Evolutionary conservation across 2,797 vertebrate genomes (phyloP).

Genomic region (Loris lydekkerianus): DNA sequence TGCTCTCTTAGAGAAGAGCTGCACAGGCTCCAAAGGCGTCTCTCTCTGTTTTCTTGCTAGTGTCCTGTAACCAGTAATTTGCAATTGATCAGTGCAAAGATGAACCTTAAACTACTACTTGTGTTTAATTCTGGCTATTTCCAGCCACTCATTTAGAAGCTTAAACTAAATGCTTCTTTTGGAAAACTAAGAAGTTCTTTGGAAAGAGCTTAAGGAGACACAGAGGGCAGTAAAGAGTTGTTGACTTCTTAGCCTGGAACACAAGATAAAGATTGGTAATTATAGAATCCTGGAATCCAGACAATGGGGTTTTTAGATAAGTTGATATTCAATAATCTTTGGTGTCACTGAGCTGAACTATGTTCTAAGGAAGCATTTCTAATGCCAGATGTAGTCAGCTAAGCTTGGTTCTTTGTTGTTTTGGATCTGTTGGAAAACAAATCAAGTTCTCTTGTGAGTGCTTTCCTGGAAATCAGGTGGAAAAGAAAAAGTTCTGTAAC

Average conservation of each 20-base stretch:
- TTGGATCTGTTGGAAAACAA: not conserved
- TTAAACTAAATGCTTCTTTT: not conserved
- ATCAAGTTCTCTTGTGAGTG: not conserved
- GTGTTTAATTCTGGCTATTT: not conserved
- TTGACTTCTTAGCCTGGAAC: not conserved
- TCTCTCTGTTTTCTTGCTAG: not conserved
- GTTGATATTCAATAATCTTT: not conserved
- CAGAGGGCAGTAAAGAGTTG: not conserved
- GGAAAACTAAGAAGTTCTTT: not conserved
- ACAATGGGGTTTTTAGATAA: not conserved
- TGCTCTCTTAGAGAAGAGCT: not conserved
- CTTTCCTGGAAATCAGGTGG: constrained; percentile 54
- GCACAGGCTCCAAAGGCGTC: accelerated
- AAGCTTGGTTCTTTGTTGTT: not conserved
- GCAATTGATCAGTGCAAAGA: accelerated
- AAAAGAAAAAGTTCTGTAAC: not conserved
- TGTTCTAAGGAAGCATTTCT: constrained; percentile 34
- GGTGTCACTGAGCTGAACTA: not conserved
- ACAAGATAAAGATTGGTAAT: not conserved
- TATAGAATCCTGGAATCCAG: not conserved
- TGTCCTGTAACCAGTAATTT: not conserved
- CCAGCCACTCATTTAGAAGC: not conserved
- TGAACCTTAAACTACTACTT: not conserved
- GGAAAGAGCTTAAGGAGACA: not conserved
- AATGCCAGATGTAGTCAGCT: not conserved